A percentile compares a stretch with the other conserved stretches of the same genome.
Conservation (phyloP, 2,113 vertebrate species). For the Calidris pygmaea region DNA sequence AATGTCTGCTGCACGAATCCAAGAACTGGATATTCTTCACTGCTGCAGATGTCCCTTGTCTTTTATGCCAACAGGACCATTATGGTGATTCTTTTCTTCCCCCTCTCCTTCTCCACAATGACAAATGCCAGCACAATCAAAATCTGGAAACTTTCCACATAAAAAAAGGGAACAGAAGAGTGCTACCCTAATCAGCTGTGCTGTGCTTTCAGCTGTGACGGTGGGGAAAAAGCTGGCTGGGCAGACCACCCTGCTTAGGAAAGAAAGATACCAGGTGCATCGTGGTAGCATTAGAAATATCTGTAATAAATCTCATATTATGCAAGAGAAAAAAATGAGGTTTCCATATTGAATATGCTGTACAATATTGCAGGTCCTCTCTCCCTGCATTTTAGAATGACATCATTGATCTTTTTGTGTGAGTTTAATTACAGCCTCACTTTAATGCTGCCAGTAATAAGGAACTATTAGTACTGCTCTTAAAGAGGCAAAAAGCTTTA, state of each 20-base stretch:
- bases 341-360: not conserved
- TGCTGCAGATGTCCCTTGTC: not conserved
- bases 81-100: not conserved
- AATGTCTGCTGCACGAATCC: not conserved
- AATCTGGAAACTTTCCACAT: not conserved
- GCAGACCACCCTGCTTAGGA: not conserved
- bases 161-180: not conserved
- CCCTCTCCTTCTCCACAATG: not conserved
- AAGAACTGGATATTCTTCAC: constrained; percentile 1
- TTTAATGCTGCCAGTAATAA: constrained; percentile 28
- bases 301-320: not conserved
- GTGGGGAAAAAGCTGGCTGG: not conserved
- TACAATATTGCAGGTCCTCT: not conserved
- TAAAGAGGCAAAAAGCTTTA: constrained; percentile 25
- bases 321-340: not conserved
- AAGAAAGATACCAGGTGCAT: not conserved
- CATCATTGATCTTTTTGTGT: not conserved
- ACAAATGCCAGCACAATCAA: not conserved
- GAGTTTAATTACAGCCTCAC: constrained; percentile 16
- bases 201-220: not conserved
- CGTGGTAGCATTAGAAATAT: not conserved
- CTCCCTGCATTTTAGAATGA: not conserved
- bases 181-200: not conserved
- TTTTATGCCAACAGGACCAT: not conserved
- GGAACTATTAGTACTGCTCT: constrained; percentile 7